Base-by-base conservation (phyloP, 92 coral and sea anemone genomes). In the Palythoa grandis region DNA sequence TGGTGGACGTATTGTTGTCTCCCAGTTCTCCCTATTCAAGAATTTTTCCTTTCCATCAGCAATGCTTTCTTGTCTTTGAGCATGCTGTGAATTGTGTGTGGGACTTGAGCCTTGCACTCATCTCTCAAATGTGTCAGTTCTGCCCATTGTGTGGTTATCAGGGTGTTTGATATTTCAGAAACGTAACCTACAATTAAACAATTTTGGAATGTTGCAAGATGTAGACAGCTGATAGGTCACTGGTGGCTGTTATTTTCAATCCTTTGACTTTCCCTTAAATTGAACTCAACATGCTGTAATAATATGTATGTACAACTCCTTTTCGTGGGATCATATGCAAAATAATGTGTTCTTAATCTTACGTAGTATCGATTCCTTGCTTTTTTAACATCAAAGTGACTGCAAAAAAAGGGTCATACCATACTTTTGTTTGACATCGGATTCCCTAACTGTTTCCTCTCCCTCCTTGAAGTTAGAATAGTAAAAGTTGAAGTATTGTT, bases 1-100 rank as follows among this genome's bases (percentile, higher is more conserved):
- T 72, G 89, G 89, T 43, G 89, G 89, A 69, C 89, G 77, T 50
- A 86, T n/a, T n/a, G n/a, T 86, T 35, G 79, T 72, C 35, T 76
- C 78, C 75, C 14, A 61, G 24, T 50, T 54, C 71, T 86, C n/a
- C 25, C 89, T n/a, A 7, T 22, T 20, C 66, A 38, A 60, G 60
- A 72, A 79, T 61, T 87, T 87, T n/a, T 80, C 85, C 66, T 76
- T 57, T 52, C 82, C 90, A 80, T 79, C 86, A 17, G 69, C 79
- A 22, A 25, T 79, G 60, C 22, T 54, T 71, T 87, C 67, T 87
- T 87, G 23, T 74, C 77, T 23, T 74, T 80, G 4, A 87, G 90
- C 90, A 87, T 60, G 12, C 48, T 70, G 74, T 87, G 86, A n/a
- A 87, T 7, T 79, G 90, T 79, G 73, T 78, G 69, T 70, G 90